Base-by-base conservation (phyloP, 1,140 invertebrate genomes). In the Ylistrum balloti region DNA sequence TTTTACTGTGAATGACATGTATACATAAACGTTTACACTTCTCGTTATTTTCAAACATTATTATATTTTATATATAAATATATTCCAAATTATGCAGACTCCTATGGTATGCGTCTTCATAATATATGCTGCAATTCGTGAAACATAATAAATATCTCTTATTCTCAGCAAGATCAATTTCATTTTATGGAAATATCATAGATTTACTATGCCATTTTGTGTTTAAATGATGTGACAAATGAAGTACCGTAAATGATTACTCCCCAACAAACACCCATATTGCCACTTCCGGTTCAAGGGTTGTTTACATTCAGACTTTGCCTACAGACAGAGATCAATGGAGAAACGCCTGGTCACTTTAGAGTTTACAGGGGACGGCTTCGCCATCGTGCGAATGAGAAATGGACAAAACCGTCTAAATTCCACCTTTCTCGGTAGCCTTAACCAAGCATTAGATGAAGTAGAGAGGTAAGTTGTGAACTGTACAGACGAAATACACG, bases 341-440 rank as follows among this genome's bases (percentile, higher is more conserved):
- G 56, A n/a, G 22, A 74, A 74, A 28, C 56, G 56, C 15, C n/a
- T 74, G 1, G 56, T 89, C 0, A 48, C n/a, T 11, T 33, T 45
- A 33, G 88, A 86, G 33, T 90, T 88, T 90, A 85, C 89, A 1
- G 86, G 85, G 33, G 89, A 90, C 41, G 86, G 89, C 35, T 85
- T 90, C 48, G 86, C 86, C 11, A 90, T 90, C 13, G 38, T 90
- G 33, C 89, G 86, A 2, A 88, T 90, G 89, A 32, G 48, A 32
- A 87, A 87, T 74, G 86, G 45, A 28, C 86, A 90, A 38, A 90
- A 90, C 87, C 41, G 89, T 35, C 22, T 87, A 22, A 90, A 90
- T 32, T n/a, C 35, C 45, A 20, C 32, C 35, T 90, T 90, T n/a
- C 28, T 87, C 35, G 9, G 22, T 5, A 85, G 33, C 48, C 74